phyloP scores from a whole-genome alignment of 2,113 vertebrate genomes.

The Paralichthys olivaceus region DNA sequence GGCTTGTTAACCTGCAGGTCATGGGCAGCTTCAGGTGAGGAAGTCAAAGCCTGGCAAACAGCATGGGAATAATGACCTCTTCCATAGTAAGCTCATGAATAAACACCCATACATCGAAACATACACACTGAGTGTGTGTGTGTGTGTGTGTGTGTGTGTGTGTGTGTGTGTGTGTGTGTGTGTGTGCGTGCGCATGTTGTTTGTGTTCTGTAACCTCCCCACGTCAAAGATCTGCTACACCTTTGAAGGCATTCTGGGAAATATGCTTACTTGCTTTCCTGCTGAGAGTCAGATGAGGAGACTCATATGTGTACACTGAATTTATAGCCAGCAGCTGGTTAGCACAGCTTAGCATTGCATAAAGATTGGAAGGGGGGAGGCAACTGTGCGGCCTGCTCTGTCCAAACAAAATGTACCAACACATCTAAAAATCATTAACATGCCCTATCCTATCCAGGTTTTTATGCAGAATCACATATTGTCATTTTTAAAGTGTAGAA shows the following conservation, averaged over 20 bases:
- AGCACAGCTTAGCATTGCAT: no score
- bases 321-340: no score
- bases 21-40: conserved; percentile 73
- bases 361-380: no score
- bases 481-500: no score
- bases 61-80: conserved; percentile 63
- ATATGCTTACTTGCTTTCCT: not conserved
- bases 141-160: no score
- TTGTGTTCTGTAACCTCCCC: not conserved
- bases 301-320: no score
- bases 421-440: no score
- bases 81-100: conserved; percentile 48
- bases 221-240: not conserved
- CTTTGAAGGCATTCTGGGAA: conserved; percentile 16
- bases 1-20: conserved; percentile 76
- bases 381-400: no score
- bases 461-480: no score
- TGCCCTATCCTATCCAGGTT: no score
- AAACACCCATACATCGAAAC: conserved; percentile 41
- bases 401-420: no score
- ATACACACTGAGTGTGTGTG: not conserved
- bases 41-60: conserved; percentile 69
- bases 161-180: no score
- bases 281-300: not conserved
- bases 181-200: not conserved